Base-by-base conservation (phyloP, 2,888 invertebrate species). In the Tenthredo mesomela region DNA sequence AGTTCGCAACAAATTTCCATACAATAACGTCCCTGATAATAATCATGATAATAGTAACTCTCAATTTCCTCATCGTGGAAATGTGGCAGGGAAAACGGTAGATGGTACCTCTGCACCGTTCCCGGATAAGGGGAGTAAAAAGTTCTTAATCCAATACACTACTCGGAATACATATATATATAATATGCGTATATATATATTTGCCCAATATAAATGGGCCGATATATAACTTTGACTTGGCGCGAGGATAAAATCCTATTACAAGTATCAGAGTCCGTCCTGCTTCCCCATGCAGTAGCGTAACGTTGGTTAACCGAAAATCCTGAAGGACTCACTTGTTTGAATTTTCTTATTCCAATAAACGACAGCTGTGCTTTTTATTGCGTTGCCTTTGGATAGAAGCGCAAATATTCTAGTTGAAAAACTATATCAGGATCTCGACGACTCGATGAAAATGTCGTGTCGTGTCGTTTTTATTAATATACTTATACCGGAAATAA, bases 61-160 rank as follows among this genome's bases (percentile, higher is more conserved):
- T 82, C 82, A 82, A 82, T 82, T 82, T 82, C 50, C 82, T 67
- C 82, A 80, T 61, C 58, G 80, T 29, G 58, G 47, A 80, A 80
- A 61, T 80, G 80, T 61, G 80, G 85, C n/a, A 37, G 65, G 40
- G 40, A 58, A 71, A 82, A 40, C 40, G 67, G 65, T 43, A 61
- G 54, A 73, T 21, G 83, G 67, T 61, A 82, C 67, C 82, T 82
- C 82, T 9, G 47, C 21, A 43, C 82, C 15, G 21, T 29, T 29
- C 33, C 37, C 67, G 67, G 43, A 70, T 82, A 82, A 82, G 82
- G 71, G 83, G 85, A 85, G 71, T 85, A 65, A 85, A 85, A 85
- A 85, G 85, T 85, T 85, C 73, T 54, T 85, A 83, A 83, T 85
- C 75, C 73, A 85, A 85, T 83, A 82, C 73, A 71, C 82, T 80